Percentiles rank a stretch among this genome's conserved stretches.
phyloP scores from a whole-genome alignment of 2,797 vertebrate genomes.

The Sciurus carolinensis region DNA sequence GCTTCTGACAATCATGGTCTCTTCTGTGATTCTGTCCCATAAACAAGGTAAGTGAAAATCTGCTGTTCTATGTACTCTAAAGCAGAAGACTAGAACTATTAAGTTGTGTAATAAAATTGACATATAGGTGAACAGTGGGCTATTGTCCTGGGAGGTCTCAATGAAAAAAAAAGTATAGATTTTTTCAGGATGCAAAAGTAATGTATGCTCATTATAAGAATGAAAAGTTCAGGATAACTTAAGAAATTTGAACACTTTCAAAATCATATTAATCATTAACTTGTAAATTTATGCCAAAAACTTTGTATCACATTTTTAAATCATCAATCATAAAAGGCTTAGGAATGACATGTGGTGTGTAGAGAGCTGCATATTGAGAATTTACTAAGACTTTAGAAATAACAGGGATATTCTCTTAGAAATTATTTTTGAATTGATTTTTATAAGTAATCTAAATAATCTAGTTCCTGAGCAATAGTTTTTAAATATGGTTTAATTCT shows the following conservation, averaged over 20 bases:
- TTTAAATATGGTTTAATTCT: constrained; percentile 24
- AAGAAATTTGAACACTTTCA: constrained; percentile 18
- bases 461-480: constrained; percentile 31
- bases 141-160: neutral
- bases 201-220: neutral
- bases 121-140: neutral
- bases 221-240: constrained; percentile 25
- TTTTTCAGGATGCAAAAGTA: constrained; percentile 56
- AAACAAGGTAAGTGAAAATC: neutral
- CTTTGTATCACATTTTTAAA: neutral
- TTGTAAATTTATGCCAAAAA: constrained; percentile 11
- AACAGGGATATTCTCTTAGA: constrained; percentile 7
- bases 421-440: constrained; percentile 51
- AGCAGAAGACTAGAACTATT: neutral
- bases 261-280: constrained; percentile 19
- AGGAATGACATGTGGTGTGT: neutral
- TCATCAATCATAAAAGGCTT: neutral
- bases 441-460: constrained; percentile 55
- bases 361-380: neutral
- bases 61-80: neutral
- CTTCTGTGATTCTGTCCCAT: neutral
- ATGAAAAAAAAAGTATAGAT: neutral
- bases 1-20: neutral
- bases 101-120: neutral
- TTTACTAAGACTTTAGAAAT: constrained; percentile 4